Evolutionary conservation across 2,797 vertebrate species (phyloP).

Genomic region (Furcifer pardalis): DNA sequence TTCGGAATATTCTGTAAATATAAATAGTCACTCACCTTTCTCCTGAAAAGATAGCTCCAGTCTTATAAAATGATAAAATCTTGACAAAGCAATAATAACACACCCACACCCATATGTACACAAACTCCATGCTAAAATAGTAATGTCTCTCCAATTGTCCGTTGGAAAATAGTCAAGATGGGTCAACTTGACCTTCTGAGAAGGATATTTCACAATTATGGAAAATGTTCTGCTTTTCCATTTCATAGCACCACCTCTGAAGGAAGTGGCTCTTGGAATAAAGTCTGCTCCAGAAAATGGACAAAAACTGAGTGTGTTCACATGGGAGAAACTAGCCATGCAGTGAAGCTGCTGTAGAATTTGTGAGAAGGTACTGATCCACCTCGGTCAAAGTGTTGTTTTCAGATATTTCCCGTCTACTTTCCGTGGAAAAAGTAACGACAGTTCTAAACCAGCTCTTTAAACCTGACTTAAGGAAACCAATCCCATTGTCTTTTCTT

Average conservation of each 20-base stretch:
- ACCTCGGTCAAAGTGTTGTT: not conserved
- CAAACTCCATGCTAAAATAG: not conserved
- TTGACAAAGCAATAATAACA: not conserved
- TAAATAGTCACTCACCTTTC: not conserved
- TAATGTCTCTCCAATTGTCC: not conserved
- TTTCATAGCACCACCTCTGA: not conserved
- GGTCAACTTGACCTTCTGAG: not conserved
- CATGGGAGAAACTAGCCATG: not conserved
- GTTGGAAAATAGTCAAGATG: not conserved
- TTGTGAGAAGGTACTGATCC: too few species aligned
- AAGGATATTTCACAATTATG: too few species aligned
- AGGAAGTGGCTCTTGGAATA: not conserved
- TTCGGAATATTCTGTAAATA: too few species aligned
- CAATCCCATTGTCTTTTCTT: not conserved
- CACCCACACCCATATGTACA: too few species aligned
- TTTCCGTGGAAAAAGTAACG: not conserved
- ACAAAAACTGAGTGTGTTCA: not conserved
- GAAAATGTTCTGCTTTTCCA: not conserved
- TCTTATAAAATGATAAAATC: not conserved
- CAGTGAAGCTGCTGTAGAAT: not conserved
- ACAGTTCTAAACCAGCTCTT: not conserved
- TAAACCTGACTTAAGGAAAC: not conserved
- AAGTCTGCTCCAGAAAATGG: not conserved
- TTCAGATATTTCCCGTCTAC: not conserved
- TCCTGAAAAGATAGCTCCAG: not conserved